These are phyloP conservation scores for Enteromius trimaculatus DNA, from an alignment of 2,797 vertebrate genomes.

Conservation along the genomic window DNA sequence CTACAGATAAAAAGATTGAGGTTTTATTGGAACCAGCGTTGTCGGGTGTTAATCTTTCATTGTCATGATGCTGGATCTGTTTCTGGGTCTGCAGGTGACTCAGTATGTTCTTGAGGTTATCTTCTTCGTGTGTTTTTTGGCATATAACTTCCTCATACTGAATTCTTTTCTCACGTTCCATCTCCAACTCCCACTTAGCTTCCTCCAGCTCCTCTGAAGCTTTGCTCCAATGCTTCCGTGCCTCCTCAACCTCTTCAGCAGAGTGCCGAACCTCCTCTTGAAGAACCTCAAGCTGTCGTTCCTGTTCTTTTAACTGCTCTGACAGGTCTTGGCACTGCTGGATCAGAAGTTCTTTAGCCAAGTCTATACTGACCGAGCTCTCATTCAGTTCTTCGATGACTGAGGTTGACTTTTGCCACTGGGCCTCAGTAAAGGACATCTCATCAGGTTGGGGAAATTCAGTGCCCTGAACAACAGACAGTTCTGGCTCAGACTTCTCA, in stretches of 20 bases:
- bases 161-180: slow-evolving; percentile 74
- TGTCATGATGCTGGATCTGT: slow-evolving; percentile 38
- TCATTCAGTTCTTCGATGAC: slow-evolving; percentile 60
- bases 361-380: slow-evolving; percentile 59
- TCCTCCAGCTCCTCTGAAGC: slow-evolving; percentile 76
- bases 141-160: slow-evolving; percentile 70
- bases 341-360: slow-evolving; percentile 70
- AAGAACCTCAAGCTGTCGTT: slow-evolving; percentile 73
- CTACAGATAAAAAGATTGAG: slow-evolving; percentile 48
- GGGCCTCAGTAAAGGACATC: slow-evolving; percentile 56
- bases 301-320: slow-evolving; percentile 76
- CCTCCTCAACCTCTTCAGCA: slow-evolving; percentile 75
- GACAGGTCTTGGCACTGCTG: slow-evolving; percentile 77
- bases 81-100: slow-evolving; percentile 64
- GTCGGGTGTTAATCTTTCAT: neutral
- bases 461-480: neutral
- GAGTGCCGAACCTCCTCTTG: slow-evolving; percentile 72
- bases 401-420: slow-evolving; percentile 58
- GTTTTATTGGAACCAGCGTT: slow-evolving; percentile 50
- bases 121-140: slow-evolving; percentile 66
- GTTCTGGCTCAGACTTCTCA: slow-evolving; percentile 7
- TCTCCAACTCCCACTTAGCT: slow-evolving; percentile 70
- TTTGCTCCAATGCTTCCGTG: slow-evolving; percentile 69
- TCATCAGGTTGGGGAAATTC: slow-evolving; percentile 34
- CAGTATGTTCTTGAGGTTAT: slow-evolving; percentile 69